Evolutionary conservation across 2,797 vertebrate genomes (phyloP).

Genomic region (Notoglanidium macrostoma): DNA sequence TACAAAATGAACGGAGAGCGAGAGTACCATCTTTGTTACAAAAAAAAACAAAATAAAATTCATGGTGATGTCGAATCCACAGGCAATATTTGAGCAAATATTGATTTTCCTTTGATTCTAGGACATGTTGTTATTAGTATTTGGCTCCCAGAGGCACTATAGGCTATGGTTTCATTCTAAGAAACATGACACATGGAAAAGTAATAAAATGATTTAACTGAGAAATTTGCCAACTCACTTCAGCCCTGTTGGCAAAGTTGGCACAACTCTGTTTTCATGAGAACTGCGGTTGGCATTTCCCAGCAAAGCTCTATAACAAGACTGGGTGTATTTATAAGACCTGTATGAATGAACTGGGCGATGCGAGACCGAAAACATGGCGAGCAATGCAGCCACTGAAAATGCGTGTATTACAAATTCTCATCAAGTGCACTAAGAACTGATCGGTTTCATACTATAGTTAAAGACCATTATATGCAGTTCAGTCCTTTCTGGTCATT

Average conservation of each 20-base stretch:
- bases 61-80: constrained; percentile 22
- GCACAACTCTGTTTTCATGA: constrained; percentile 1
- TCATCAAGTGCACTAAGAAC: constrained; percentile 1
- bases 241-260: constrained; percentile 16
- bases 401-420: neutral
- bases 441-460: neutral
- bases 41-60: constrained; percentile 7
- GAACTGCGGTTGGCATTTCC: neutral
- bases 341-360: neutral
- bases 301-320: neutral
- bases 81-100: constrained; percentile 23
- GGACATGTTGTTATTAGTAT: constrained; percentile 26
- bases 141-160: constrained; percentile 41
- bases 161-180: constrained; percentile 46
- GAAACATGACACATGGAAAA: constrained; percentile 44
- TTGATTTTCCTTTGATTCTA: constrained; percentile 37
- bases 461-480: neutral
- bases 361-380: neutral
- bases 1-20: constrained; percentile 40
- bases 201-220: constrained; percentile 44
- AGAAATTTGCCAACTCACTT: constrained; percentile 28
- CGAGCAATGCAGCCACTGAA: neutral
- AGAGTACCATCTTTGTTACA: neutral
- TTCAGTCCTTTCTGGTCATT: neutral
- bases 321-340: constrained; percentile 3